Percentiles rank a stretch among this genome's conserved stretches.
Conservation (phyloP, 2,113 vertebrate species). For the Pitta sordida region DNA sequence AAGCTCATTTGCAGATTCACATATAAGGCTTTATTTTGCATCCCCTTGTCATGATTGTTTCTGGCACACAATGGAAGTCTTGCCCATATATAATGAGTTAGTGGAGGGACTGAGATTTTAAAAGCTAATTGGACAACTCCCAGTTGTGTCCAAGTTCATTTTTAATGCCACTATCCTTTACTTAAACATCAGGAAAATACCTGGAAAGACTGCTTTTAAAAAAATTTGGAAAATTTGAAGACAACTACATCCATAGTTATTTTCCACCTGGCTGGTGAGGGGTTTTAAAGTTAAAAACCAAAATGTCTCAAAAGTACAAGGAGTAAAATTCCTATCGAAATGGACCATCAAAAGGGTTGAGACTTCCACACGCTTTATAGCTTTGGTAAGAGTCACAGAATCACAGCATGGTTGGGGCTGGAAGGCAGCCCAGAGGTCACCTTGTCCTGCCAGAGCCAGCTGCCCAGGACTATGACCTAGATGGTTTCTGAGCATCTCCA, state of each 20-base stretch:
- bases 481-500: background rate
- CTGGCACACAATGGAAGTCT: background rate
- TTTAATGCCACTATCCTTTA: background rate
- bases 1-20: background rate
- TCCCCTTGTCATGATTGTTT: background rate
- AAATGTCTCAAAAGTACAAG: background rate
- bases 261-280: background rate
- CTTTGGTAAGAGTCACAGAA: background rate
- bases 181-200: background rate
- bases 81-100: background rate
- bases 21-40: background rate
- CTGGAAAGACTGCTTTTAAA: background rate
- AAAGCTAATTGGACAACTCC: background rate
- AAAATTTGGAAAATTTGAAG: background rate
- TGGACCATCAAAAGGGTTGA: background rate
- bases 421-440: background rate
- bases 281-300: background rate
- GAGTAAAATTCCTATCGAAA: background rate
- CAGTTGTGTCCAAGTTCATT: background rate
- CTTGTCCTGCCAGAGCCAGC: background rate
- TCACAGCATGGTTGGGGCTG: background rate
- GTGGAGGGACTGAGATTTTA: background rate
- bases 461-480: background rate
- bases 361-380: accelerated
- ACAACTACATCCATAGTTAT: background rate